A percentile compares a stretch with the other conserved stretches of the same genome.
Conservation (phyloP, 2,797 vertebrate species). For the Triplophysa bombifrons region DNA sequence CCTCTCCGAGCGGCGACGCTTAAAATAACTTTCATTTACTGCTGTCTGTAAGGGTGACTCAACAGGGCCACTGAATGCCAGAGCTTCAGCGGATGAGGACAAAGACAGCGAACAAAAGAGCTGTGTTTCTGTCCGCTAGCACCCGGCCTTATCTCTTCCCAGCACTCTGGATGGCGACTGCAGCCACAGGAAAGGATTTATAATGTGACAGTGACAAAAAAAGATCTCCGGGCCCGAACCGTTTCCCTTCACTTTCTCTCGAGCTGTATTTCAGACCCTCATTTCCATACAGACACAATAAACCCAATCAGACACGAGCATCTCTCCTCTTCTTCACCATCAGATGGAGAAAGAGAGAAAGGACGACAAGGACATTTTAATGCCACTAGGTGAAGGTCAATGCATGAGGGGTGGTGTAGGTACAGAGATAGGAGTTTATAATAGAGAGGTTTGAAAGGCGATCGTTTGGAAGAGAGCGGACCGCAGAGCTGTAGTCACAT, state of each 20-base stretch:
- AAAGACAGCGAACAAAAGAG: constrained; percentile 76
- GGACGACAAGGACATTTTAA: constrained; percentile 38
- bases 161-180: constrained; percentile 75
- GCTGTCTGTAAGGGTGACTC: constrained; percentile 64
- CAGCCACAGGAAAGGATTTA: constrained; percentile 79
- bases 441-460: constrained; percentile 50
- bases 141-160: constrained; percentile 78
- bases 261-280: constrained; percentile 38
- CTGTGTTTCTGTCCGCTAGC: constrained; percentile 69
- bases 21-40: constrained; percentile 56
- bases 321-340: constrained; percentile 63
- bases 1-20: constrained; percentile 36
- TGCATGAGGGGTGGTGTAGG: constrained; percentile 31
- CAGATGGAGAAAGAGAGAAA: constrained; percentile 61
- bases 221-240: constrained; percentile 67
- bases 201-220: constrained; percentile 68
- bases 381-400: constrained; percentile 54
- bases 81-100: constrained; percentile 64
- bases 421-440: constrained; percentile 42
- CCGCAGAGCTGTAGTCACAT: constrained; percentile 38
- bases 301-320: constrained; percentile 54
- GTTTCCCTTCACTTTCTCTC: constrained; percentile 49
- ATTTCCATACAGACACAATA: constrained; percentile 69
- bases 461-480: constrained; percentile 4
- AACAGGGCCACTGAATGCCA: constrained; percentile 64